These are phyloP conservation scores for Lepus townsendii DNA, from an alignment of 2,797 vertebrate species.

Conservation along the genomic window DNA sequence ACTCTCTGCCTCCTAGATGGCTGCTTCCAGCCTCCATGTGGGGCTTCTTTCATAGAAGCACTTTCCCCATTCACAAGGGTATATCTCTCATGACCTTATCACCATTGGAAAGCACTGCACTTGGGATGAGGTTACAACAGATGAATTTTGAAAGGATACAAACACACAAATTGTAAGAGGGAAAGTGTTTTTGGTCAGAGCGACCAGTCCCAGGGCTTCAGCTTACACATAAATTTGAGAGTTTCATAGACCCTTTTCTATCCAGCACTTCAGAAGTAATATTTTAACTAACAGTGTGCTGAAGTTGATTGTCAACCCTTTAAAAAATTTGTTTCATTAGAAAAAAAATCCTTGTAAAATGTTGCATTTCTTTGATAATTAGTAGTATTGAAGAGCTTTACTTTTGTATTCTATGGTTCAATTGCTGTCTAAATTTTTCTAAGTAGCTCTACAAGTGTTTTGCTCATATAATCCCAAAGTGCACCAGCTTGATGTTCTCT, in stretches of 20 bases:
- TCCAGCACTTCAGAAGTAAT: not conserved
- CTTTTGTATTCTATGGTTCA: not conserved
- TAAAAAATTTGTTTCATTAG: not conserved
- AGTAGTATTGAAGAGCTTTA: not conserved
- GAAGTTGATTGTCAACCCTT: not conserved
- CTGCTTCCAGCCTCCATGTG: not conserved
- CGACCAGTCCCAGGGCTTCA: not conserved
- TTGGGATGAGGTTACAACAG: not conserved
- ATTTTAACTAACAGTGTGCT: not conserved
- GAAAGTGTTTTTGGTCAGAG: not conserved
- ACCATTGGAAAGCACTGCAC: not conserved
- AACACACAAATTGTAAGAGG: not conserved
- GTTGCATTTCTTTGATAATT: not conserved
- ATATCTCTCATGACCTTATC: not conserved
- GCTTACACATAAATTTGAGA: not conserved
- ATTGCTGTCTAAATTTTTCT: not conserved
- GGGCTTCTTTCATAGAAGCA: not conserved
- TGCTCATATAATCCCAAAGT: rapidly evolving
- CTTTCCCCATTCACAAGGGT: not conserved
- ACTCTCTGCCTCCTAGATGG: not conserved
- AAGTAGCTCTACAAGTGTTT: not conserved
- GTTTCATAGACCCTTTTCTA: not conserved
- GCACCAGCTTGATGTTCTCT: not conserved
- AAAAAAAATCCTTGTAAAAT: not conserved
- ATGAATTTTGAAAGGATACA: not conserved